Evolutionary conservation across 2,113 vertebrate species (phyloP).

Genomic region (Alethe diademata): DNA sequence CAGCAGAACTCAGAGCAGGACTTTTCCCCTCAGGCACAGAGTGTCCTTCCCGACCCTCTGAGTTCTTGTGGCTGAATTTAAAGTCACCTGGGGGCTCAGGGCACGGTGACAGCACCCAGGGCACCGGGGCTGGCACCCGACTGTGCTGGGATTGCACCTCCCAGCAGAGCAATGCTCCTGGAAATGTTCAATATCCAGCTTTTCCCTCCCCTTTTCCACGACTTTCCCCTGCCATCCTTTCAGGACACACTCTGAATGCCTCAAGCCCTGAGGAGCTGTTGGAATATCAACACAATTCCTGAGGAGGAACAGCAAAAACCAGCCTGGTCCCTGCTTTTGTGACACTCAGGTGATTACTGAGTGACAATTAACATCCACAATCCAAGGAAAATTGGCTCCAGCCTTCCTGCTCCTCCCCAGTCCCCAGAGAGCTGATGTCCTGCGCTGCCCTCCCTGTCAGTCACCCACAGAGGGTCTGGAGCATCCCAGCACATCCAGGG

Average conservation of each 20-base stretch:
- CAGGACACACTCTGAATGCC: not conserved
- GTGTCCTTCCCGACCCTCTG: not conserved
- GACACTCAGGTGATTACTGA: not conserved
- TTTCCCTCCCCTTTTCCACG: not conserved
- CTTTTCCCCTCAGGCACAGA: rapidly evolving
- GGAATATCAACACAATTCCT: not conserved
- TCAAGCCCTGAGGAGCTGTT: not conserved
- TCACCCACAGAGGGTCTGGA: not conserved
- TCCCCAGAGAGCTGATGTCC: not conserved
- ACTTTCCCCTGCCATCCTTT: not conserved
- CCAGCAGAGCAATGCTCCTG: not conserved
- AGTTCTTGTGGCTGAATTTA: not conserved
- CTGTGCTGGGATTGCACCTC: not conserved
- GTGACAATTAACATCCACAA: not conserved
- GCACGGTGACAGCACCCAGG: rapidly evolving
- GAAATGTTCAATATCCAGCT: too few relatives aligned
- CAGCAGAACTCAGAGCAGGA: rapidly evolving
- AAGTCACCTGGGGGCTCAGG: rapidly evolving
- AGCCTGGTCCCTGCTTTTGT: not conserved
- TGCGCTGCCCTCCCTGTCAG: too few relatives aligned
- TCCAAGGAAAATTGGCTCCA: not conserved
- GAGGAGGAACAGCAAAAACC: not conserved
- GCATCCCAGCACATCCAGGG: not conserved
- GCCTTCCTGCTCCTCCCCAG: not conserved
- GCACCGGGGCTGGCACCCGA: not conserved